Conservation (phyloP, 2,888 invertebrate genomes). For the Pyrgus malvae region DNA sequence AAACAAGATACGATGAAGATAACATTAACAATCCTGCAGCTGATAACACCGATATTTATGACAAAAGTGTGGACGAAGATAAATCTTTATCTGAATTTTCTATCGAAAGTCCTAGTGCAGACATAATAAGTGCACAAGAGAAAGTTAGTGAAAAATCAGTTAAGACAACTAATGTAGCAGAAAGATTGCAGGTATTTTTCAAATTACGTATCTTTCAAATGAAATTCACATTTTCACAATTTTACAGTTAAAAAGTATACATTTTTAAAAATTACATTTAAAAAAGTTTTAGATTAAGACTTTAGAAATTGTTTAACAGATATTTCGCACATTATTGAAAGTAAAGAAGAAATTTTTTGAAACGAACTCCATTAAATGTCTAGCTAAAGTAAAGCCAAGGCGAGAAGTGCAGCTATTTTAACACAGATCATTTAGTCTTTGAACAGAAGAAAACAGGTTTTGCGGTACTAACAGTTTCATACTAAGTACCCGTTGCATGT, state of each 20-base stretch:
- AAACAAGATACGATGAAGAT: neutral
- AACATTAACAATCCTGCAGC: neutral
- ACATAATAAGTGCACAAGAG: slow-evolving; percentile 21
- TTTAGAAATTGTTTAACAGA: neutral
- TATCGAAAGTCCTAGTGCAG: slow-evolving; percentile 39
- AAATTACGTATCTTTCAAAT: neutral
- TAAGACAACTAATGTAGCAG: slow-evolving; percentile 29
- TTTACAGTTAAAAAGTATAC: too few relatives aligned
- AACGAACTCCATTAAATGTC: too few relatives aligned
- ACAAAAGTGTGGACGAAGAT: slow-evolving; percentile 40
- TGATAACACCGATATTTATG: slow-evolving; percentile 2
- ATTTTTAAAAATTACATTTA: too few relatives aligned
- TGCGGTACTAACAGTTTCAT: neutral
- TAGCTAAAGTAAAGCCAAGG: neutral
- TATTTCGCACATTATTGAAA: neutral
- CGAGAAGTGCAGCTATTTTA: neutral
- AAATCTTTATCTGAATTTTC: slow-evolving; percentile 64
- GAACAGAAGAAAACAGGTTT: neutral
- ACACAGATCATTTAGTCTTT: neutral
- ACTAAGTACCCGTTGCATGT: too few relatives aligned
- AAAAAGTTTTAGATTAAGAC: too few relatives aligned
- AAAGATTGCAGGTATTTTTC: slow-evolving; percentile 44
- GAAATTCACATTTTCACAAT: too few relatives aligned
- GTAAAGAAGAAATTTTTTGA: too few relatives aligned
- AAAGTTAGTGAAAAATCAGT: slow-evolving; percentile 38